Percentiles rank a stretch among this genome's conserved stretches.
These are phyloP conservation scores for Valencia hispanica DNA, from an alignment of 2,797 vertebrate species.

Conservation along the genomic window DNA sequence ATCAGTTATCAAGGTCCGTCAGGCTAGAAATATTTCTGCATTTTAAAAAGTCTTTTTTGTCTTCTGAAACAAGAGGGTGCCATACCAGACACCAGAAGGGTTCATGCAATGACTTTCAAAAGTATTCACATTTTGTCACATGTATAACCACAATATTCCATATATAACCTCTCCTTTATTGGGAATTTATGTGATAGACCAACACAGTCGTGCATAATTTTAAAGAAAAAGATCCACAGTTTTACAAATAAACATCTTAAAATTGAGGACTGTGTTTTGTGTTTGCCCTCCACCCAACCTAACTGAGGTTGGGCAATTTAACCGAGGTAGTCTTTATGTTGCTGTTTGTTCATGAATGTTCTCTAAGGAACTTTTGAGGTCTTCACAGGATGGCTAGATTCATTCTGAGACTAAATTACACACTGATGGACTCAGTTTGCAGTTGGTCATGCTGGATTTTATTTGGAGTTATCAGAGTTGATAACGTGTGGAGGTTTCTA, in stretches of 20 bases:
- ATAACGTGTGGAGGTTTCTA: not conserved
- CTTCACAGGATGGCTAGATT: not conserved
- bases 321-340: not conserved
- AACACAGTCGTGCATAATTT: not conserved
- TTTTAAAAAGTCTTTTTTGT: slow-evolving; percentile 38
- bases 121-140: not conserved
- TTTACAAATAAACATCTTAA: not conserved
- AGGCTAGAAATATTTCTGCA: slow-evolving; percentile 31
- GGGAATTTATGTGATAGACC: not conserved
- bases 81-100: slow-evolving; percentile 8
- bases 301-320: not conserved
- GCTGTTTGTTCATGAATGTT: no score
- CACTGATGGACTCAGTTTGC: not conserved
- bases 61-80: slow-evolving; percentile 18
- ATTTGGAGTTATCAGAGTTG: not conserved
- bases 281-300: not conserved
- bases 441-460: not conserved
- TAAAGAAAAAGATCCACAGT: not conserved
- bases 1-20: slow-evolving; percentile 70
- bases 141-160: not conserved
- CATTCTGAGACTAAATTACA: no score
- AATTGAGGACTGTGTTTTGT: not conserved
- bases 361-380: not conserved
- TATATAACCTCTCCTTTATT: not conserved
- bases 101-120: not conserved